A percentile compares a stretch with the other conserved stretches of the same genome.
phyloP scores from a whole-genome alignment of 2,113 vertebrate species.

The Nyctibius bracteatus region DNA sequence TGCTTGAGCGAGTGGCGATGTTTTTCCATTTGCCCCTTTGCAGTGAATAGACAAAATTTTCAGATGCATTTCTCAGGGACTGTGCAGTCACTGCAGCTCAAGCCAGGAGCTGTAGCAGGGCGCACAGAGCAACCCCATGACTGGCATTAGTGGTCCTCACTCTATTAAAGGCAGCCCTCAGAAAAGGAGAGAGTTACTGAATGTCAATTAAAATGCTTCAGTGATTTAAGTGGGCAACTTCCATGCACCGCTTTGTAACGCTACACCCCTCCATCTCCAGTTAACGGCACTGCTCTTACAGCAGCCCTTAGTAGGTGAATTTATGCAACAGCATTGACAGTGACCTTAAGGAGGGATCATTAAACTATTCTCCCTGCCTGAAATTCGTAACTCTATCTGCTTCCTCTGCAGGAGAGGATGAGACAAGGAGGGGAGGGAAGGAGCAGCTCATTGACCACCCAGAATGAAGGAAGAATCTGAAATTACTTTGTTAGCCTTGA shows the following conservation, averaged over 20 bases:
- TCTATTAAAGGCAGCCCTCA: background rate
- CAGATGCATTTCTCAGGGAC: background rate
- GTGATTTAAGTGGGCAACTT: constrained; percentile 27
- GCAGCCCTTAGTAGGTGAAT: constrained; percentile 28
- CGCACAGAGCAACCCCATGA: background rate
- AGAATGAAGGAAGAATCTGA: background rate
- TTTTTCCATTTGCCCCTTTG: accelerated
- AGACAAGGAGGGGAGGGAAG: background rate
- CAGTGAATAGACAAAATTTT: accelerated
- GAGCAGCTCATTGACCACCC: background rate
- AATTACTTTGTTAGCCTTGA: background rate
- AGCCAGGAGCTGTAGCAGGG: background rate
- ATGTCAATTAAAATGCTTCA: constrained; percentile 47
- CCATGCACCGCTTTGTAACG: background rate
- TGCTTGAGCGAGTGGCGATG: background rate
- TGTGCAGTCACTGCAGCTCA: background rate
- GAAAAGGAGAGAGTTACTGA: constrained; percentile 16
- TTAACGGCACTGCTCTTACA: background rate
- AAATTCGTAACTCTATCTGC: background rate
- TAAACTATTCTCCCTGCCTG: background rate
- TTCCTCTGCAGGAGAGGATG: background rate
- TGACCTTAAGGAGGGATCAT: constrained; percentile 51
- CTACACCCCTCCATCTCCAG: background rate
- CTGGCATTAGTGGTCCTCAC: background rate
- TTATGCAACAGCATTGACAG: constrained; percentile 22